These are phyloP conservation scores for Scaptodrosophila lebanonensis DNA, from an alignment of 1,140 invertebrate genomes.

Conservation along the genomic window DNA sequence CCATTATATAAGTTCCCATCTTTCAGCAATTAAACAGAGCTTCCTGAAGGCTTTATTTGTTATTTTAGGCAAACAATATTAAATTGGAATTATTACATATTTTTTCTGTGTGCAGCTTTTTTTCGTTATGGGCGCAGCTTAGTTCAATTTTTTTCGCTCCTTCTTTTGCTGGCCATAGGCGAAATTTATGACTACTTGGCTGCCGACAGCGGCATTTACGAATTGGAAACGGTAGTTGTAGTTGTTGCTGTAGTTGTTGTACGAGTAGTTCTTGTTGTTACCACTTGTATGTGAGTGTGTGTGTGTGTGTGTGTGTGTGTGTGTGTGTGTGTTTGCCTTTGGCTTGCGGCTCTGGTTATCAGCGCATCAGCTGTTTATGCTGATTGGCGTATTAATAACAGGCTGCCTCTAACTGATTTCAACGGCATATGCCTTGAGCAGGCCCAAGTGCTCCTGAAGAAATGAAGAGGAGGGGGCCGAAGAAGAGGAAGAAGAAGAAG, in stretches of 20 bases:
- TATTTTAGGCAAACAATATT: too few relatives aligned
- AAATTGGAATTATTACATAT: too few relatives aligned
- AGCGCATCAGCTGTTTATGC: slow-evolving; percentile 60
- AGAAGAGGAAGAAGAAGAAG: too few relatives aligned
- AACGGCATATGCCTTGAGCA: slow-evolving; percentile 8
- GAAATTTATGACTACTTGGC: slow-evolving; percentile 60
- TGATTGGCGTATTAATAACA: slow-evolving; percentile 64
- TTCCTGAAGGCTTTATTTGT: too few relatives aligned
- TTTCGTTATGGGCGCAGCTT: slow-evolving; percentile 9
- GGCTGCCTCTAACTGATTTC: slow-evolving; percentile 47
- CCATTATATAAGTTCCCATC: too few relatives aligned
- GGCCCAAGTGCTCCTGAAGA: too few relatives aligned
- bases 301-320: too few relatives aligned
- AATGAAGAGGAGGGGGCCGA: too few relatives aligned
- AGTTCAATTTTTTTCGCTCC: not conserved
- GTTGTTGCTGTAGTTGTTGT: slow-evolving; percentile 5
- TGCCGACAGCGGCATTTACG: slow-evolving; percentile 38
- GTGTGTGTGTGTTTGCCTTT: slow-evolving; percentile 1
- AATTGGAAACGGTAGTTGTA: slow-evolving; percentile 39
- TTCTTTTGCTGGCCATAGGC: slow-evolving; percentile 20
- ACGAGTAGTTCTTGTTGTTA: too few relatives aligned
- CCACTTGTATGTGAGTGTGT: too few relatives aligned
- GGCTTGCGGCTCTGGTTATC: slow-evolving; percentile 27
- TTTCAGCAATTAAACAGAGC: too few relatives aligned
- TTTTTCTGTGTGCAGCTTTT: slow-evolving; percentile 8